A percentile compares a stretch with the other conserved stretches of the same genome.
phyloP scores from a whole-genome alignment of 2,113 vertebrate species.

The Ptyas mucosa region DNA sequence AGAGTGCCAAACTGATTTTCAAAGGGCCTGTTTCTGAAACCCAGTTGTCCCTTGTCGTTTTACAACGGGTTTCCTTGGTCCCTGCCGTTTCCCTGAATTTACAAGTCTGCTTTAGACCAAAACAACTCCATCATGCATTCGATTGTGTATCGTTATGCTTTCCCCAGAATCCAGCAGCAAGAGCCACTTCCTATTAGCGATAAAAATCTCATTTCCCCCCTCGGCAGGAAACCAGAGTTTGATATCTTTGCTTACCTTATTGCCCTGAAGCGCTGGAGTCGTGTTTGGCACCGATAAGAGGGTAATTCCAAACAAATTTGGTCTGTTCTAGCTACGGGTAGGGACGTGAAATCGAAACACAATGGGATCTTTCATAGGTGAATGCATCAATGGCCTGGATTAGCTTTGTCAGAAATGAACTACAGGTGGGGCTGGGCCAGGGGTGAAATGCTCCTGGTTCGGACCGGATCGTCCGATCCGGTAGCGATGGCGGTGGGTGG shows the following conservation, averaged over 20 bases:
- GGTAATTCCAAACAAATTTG: constrained; percentile 49
- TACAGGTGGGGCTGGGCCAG: not conserved
- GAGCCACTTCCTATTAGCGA: constrained; percentile 44
- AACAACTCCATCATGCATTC: constrained; percentile 30
- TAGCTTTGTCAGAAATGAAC: not conserved
- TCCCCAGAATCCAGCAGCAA: constrained; percentile 51
- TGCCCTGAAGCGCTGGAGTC: constrained; percentile 39
- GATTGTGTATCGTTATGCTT: constrained; percentile 31
- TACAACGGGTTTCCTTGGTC: not conserved
- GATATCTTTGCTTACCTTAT: constrained; percentile 51
- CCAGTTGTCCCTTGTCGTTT: not conserved
- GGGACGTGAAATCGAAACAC: constrained; percentile 50
- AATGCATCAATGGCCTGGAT: not conserved
- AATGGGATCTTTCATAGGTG: constrained; percentile 25
- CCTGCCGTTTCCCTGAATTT: constrained; percentile 13
- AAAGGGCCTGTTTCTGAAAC: constrained; percentile 37
- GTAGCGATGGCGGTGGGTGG: too few relatives aligned
- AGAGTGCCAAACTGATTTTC: constrained; percentile 8
- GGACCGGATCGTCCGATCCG: too few relatives aligned
- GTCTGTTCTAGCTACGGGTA: constrained; percentile 43
- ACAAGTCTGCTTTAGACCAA: constrained; percentile 20
- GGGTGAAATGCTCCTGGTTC: too few relatives aligned
- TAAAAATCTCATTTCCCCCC: constrained; percentile 48
- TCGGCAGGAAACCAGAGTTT: constrained; percentile 47
- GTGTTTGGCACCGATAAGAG: constrained; percentile 53